Conservation (phyloP, 2,888 invertebrate species). For the Pseudanteris insignis region DNA sequence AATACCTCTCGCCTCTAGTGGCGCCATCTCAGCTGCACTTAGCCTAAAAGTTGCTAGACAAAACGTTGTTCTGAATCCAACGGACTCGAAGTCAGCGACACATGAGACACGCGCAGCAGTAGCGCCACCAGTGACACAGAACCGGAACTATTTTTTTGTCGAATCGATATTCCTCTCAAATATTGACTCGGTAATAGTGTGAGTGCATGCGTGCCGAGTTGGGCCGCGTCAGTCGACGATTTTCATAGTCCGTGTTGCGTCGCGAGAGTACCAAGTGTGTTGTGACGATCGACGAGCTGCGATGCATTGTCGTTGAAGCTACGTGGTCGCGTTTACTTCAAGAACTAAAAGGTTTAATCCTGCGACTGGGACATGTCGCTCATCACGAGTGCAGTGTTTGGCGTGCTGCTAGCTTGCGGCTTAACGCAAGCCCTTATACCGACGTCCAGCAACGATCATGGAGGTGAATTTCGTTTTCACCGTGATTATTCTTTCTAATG, state of each 20-base stretch:
- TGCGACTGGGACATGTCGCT: conserved; percentile 52
- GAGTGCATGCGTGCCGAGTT: conserved; percentile 41
- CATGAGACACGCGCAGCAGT: conserved; percentile 2
- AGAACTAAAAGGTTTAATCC: conserved; percentile 5
- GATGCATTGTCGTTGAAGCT: conserved; percentile 53
- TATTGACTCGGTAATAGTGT: conserved; percentile 59
- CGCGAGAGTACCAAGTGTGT: conserved; percentile 49
- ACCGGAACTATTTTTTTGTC: conserved; percentile 54
- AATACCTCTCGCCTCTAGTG: too few relatives aligned
- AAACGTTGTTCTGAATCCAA: too few relatives aligned
- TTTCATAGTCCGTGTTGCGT: conserved; percentile 49
- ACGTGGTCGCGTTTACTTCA: conserved; percentile 16
- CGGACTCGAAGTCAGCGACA: not conserved
- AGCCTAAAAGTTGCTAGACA: too few relatives aligned
- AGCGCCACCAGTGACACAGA: conserved; percentile 49
- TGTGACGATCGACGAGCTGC: conserved; percentile 45
- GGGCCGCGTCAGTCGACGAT: conserved; percentile 34
- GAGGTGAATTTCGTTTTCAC: conserved; percentile 58
- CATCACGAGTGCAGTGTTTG: conserved; percentile 55
- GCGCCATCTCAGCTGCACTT: too few relatives aligned
- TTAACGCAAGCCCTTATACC: conserved; percentile 58
- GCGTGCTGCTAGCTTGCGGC: conserved; percentile 56
- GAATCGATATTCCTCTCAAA: conserved; percentile 66
- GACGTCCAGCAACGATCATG: conserved; percentile 63
- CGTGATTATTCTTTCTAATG: not conserved